A percentile compares a stretch with the other conserved stretches of the same genome.
Conservation (phyloP, 2,888 invertebrate genomes). For the Eupithecia subumbrata region DNA sequence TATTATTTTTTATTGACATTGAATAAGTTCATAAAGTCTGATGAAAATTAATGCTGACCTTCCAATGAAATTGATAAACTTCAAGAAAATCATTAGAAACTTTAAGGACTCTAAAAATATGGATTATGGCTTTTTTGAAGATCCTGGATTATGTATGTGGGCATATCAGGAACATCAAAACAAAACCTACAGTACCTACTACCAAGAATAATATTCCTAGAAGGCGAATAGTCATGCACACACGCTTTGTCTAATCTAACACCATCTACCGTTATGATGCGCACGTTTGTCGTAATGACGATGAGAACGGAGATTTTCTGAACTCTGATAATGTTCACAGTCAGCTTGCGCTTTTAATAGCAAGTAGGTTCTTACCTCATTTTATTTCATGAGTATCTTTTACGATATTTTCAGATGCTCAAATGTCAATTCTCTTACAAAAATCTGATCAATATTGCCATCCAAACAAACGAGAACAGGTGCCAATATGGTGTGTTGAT, state of each 20-base stretch:
- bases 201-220: slow-evolving; percentile 35
- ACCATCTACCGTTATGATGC: slow-evolving; percentile 40
- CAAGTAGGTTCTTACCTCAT: background rate
- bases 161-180: slow-evolving; percentile 9
- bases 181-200: background rate
- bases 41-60: background rate
- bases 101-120: background rate
- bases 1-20: slow-evolving; percentile 11
- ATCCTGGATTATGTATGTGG: background rate
- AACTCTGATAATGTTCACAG: slow-evolving; percentile 9
- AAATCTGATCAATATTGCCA: slow-evolving; percentile 11
- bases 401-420: background rate
- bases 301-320: slow-evolving; percentile 27
- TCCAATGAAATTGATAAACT: background rate
- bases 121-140: background rate
- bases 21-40: background rate
- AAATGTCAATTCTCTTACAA: background rate
- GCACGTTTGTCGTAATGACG: slow-evolving; percentile 31
- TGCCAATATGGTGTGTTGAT: slow-evolving; percentile 35
- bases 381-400: background rate
- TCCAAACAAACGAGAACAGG: slow-evolving; percentile 21
- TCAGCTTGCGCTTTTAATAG: background rate
- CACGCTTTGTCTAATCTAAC: slow-evolving; percentile 44
- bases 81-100: background rate
- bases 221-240: slow-evolving; percentile 39